phyloP scores from a whole-genome alignment of 2,888 invertebrate genomes.

The Rutpela maculata region DNA sequence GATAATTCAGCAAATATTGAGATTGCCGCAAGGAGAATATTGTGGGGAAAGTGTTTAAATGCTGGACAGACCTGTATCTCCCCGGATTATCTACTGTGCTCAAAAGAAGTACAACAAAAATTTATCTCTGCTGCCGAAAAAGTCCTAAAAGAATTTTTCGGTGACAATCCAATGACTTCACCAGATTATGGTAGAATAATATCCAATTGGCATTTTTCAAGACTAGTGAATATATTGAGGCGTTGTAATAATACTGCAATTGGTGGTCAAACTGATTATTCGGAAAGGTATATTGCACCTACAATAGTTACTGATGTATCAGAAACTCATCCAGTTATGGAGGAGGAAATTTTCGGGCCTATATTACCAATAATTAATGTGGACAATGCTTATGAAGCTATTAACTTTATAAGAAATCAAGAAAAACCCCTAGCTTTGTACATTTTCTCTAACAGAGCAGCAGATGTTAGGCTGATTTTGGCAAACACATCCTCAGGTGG shows the following conservation, averaged over 20 bases:
- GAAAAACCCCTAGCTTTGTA: slow-evolving; percentile 94
- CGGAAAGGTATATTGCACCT: slow-evolving; percentile 74
- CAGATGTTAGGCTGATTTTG: slow-evolving; percentile 79
- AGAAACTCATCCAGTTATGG: slow-evolving; percentile 85
- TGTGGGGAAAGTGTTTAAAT: slow-evolving; percentile 97
- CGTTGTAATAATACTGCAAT: slow-evolving; percentile 81
- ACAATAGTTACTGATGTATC: slow-evolving; percentile 79
- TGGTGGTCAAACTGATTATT: slow-evolving; percentile 86
- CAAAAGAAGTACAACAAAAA: slow-evolving; percentile 83
- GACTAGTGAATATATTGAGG: slow-evolving; percentile 78
- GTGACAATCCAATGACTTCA: slow-evolving; percentile 85
- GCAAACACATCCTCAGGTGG: slow-evolving; percentile 87
- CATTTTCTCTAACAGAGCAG: slow-evolving; percentile 83
- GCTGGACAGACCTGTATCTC: slow-evolving; percentile 96
- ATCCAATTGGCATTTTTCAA: slow-evolving; percentile 87
- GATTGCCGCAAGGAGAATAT: slow-evolving; percentile 85
- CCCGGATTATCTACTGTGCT: slow-evolving; percentile 93
- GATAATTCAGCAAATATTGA: slow-evolving; percentile 87
- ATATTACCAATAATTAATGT: slow-evolving; percentile 92
- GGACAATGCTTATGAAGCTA: slow-evolving; percentile 91
- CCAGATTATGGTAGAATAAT: slow-evolving; percentile 92
- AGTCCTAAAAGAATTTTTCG: slow-evolving; percentile 88
- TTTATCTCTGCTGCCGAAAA: slow-evolving; percentile 77
- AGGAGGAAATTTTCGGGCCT: slow-evolving; percentile 98
- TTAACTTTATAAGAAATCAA: slow-evolving; percentile 90